phyloP scores from a whole-genome alignment of 2,113 vertebrate genomes.

The Equus quagga region DNA sequence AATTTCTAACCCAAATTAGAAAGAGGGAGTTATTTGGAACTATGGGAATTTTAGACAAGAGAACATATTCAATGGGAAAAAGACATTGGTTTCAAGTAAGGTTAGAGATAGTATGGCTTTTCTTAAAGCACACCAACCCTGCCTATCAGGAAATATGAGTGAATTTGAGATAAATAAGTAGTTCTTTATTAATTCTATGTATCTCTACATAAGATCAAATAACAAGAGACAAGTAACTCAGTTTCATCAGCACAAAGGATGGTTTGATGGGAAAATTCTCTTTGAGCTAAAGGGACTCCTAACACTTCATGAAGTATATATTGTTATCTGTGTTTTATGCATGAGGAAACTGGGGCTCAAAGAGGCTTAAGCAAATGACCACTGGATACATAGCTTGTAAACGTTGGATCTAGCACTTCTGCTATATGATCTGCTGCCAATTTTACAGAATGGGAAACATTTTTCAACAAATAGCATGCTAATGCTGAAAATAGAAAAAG shows the following conservation, averaged over 20 bases:
- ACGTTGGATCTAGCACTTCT: neutral
- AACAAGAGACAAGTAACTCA: neutral
- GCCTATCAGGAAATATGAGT: neutral
- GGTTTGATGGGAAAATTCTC: constrained; percentile 22
- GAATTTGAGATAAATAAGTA: constrained; percentile 11
- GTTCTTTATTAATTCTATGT: neutral
- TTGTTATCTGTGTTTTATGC: neutral
- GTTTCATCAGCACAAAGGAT: neutral
- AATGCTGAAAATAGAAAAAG: neutral
- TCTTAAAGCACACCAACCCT: neutral
- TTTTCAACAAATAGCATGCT: constrained; percentile 2
- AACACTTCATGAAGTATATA: neutral
- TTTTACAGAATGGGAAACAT: constrained; percentile 12
- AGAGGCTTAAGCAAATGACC: neutral
- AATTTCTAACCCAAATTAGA: constrained; percentile 11
- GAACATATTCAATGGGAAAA: neutral
- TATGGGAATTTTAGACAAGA: neutral
- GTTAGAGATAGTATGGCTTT: neutral
- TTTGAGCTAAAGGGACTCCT: neutral
- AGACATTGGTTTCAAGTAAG: neutral
- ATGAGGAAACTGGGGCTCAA: neutral
- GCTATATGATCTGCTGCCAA: neutral
- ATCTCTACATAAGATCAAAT: neutral
- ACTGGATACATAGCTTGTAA: neutral
- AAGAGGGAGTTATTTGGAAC: neutral